Evolutionary conservation across 2,113 vertebrate genomes (phyloP).

Genomic region (Chitala chitala): DNA sequence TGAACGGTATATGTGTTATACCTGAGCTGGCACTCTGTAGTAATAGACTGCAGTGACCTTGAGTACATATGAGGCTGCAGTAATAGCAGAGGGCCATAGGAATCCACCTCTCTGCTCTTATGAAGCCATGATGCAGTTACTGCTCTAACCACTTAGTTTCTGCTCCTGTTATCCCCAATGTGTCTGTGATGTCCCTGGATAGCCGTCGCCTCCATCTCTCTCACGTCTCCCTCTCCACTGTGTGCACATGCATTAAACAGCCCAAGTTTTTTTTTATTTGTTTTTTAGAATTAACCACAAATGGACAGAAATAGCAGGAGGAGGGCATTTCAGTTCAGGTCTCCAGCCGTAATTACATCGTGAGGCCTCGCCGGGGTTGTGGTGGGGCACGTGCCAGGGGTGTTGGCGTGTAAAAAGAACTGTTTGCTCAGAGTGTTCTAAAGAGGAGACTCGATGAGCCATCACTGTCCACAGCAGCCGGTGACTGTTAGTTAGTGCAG

Average conservation of each 20-base stretch:
- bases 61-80: too few species aligned
- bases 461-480: slow-evolving; percentile 2
- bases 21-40: too few species aligned
- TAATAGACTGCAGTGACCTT: too few species aligned
- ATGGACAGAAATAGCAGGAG: slow-evolving; percentile 18
- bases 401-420: slow-evolving; percentile 14
- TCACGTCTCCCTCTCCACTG: not conserved
- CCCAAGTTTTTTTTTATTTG: too few species aligned
- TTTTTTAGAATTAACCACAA: slow-evolving; percentile 11
- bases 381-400: not conserved
- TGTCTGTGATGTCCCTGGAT: not conserved
- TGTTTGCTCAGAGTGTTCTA: too few species aligned
- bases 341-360: slow-evolving; percentile 3
- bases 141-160: too few species aligned
- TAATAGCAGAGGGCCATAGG: too few species aligned
- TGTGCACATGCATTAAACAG: not conserved
- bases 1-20: too few species aligned
- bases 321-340: not conserved
- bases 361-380: not conserved
- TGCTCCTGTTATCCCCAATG: not conserved
- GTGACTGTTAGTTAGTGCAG: slow-evolving; percentile 26
- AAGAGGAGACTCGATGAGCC: too few species aligned
- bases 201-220: not conserved
- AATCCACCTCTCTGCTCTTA: too few species aligned
- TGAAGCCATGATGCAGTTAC: too few species aligned